Conservation (phyloP, 2,888 invertebrate species). For the Aphodius granarius region DNA sequence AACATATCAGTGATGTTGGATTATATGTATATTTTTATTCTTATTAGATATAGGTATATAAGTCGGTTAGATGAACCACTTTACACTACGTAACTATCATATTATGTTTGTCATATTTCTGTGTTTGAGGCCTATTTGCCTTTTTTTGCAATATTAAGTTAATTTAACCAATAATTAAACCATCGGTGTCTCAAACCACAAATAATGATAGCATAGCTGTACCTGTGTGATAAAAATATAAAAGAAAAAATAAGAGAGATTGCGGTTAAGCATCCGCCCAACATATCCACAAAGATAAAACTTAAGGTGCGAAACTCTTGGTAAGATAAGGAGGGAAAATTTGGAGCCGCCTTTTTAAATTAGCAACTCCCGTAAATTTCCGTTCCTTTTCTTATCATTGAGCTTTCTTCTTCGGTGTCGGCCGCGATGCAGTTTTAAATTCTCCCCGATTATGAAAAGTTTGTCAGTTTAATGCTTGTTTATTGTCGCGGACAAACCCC, state of each 20-base stretch:
- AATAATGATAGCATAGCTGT: too few relatives aligned
- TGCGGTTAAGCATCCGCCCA: background rate
- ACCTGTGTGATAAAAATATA: too few relatives aligned
- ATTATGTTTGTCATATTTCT: too few relatives aligned
- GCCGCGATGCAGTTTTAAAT: slow-evolving; percentile 16
- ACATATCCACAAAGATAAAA: background rate
- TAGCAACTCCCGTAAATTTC: background rate
- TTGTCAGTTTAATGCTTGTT: slow-evolving; percentile 23
- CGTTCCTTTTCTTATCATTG: background rate
- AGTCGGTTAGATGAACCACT: too few relatives aligned
- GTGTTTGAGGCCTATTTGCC: too few relatives aligned
- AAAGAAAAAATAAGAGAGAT: background rate
- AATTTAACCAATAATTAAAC: too few relatives aligned
- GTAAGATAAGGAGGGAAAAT: background rate
- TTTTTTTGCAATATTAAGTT: too few relatives aligned
- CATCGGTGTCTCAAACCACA: too few relatives aligned
- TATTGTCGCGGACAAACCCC: slow-evolving; percentile 22
- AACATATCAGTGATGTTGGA: too few relatives aligned
- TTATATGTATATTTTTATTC: too few relatives aligned
- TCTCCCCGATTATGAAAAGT: slow-evolving; percentile 19
- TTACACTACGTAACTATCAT: too few relatives aligned
- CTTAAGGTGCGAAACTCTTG: background rate
- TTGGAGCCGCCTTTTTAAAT: background rate
- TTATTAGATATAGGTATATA: too few relatives aligned
- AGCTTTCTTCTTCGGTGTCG: background rate